Evolutionary conservation across 2,888 invertebrate genomes (phyloP), one percentile per base, ranked within the genome.

Genomic region (Tanytarsus gracilentus): DNA sequence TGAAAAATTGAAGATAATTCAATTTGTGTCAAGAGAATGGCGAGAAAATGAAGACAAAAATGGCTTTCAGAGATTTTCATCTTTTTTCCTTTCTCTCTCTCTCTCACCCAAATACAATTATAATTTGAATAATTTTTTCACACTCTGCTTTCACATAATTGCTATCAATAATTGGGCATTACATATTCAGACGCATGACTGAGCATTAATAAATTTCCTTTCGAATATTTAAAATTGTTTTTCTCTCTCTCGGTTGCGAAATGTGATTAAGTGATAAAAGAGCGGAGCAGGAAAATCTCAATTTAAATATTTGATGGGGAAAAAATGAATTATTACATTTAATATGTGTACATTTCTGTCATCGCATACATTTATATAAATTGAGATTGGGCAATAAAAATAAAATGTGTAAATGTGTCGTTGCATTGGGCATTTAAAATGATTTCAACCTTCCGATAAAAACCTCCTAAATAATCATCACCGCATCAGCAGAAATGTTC

Each of bases 1-100:
- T 4, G 50, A 50, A 18, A 8, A 30, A 56, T 40, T 36, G 58
- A 40, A 21, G 58, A 58, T 58, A 58, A 58, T 58, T 58, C 58
- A 58, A 58, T 58, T 58, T 58, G 58, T 29, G 48, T 29, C 58
- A 58, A 58, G 29, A 48, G 39, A 56, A 44, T 58, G 58, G 30
- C n/a, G 58, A 30, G 23, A 39, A 39, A 56, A 56, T 56, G 58
- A 44, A 58, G 40, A 49, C 49, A 25, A 44, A 58, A 58, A 58
- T 30, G 44, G 44, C 40, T 58, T 44, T 58, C 48, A 58, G 44
- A 30, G 58, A 58, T 58, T 58, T 58, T 48, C 40, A 11, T 11
- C n/a, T 56, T n/a, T n/a, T n/a, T n/a, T n/a, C n/a, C n/a, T n/a
- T n/a, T n/a, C n/a, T n/a, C n/a, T n/a, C n/a, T n/a, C n/a, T n/a